These are phyloP conservation scores for Grammomys dolichurus DNA, from an alignment of 2,113 vertebrate species.

Conservation along the genomic window DNA sequence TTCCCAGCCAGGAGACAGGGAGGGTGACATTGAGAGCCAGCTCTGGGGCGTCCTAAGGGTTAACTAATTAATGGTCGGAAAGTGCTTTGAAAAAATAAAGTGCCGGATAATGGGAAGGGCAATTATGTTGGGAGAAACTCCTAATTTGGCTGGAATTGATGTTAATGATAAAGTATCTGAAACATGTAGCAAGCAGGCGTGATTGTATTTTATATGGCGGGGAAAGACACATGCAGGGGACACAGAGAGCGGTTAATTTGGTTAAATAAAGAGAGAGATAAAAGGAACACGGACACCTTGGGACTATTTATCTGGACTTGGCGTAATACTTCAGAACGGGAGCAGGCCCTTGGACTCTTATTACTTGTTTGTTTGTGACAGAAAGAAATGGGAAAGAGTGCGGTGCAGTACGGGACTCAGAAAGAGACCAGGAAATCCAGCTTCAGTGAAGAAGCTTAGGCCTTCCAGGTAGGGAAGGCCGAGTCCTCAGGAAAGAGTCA, in stretches of 20 bases:
- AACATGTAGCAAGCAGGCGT: slow-evolving; percentile 75
- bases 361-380: slow-evolving; percentile 65
- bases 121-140: slow-evolving; percentile 84
- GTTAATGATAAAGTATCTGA: slow-evolving; percentile 84
- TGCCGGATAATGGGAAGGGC: slow-evolving; percentile 82
- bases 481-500: not conserved
- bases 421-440: not conserved
- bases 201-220: slow-evolving; percentile 83
- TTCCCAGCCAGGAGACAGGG: slow-evolving; percentile 74
- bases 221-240: slow-evolving; percentile 80
- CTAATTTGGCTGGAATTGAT: slow-evolving; percentile 83
- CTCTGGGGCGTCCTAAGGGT: slow-evolving; percentile 83
- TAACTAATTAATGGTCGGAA: slow-evolving; percentile 86
- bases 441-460: not conserved
- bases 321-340: slow-evolving; percentile 78
- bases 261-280: slow-evolving; percentile 88
- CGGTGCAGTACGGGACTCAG: not conserved
- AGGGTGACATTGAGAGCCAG: slow-evolving; percentile 78
- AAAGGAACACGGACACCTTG: slow-evolving; percentile 77
- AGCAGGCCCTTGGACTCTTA: slow-evolving; percentile 75
- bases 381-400: slow-evolving; percentile 64
- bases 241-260: slow-evolving; percentile 85
- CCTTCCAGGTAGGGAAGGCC: rapidly evolving
- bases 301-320: slow-evolving; percentile 84
- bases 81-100: slow-evolving; percentile 86